Base-by-base conservation (phyloP, 2,888 invertebrate species). In the Epirrhoe alternata region DNA sequence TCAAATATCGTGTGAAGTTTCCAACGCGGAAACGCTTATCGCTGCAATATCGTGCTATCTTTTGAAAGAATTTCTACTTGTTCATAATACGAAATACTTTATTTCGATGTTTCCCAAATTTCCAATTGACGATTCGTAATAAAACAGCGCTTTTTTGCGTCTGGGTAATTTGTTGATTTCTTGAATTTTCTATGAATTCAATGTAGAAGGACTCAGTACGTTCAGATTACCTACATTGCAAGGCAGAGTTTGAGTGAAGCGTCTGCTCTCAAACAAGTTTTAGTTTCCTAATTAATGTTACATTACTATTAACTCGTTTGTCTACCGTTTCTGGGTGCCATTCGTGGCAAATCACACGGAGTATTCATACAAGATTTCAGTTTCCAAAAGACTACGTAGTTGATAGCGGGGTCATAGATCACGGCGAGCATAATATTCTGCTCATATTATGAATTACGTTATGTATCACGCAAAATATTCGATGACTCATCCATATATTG, bases 241-340 rank as follows among this genome's bases (percentile, higher is more conserved):
- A 42, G 38, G 38, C 17, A 50, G 49, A 49, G 7, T 17, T 17
- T 1, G 17, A 50, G 49, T 17, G 17, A 7, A 17, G 8, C 12
- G 51, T 51, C 51, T 30, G 12, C 24, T 51, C 51, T 51, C 51
- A n/a, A 51, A 51, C 51, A 51, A 51, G 51, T 51, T 51, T 7
- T 14, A 51, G 51, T 51, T 24, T n/a, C 51, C 30, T 24, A 30
- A 30, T 51, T 30, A 51, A 51, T 51, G 24, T 30, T 24, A 30
- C 12, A 51, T 51, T 51, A 30, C 30, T 42, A 10, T 10, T n/a
- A 51, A 51, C 51, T 51, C 51, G 24, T 51, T 47, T 47, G 47
- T 47, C 14, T 16, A 47, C 38, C 12, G 16, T 47, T 47, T 14
- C 16, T 2, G 47, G 16, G 16, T 14, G 16, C 14, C 16, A 47